A percentile compares a stretch with the other conserved stretches of the same genome.
These are phyloP conservation scores for Malaclemys terrapin DNA, from an alignment of 2,113 vertebrate species.

Conservation along the genomic window DNA sequence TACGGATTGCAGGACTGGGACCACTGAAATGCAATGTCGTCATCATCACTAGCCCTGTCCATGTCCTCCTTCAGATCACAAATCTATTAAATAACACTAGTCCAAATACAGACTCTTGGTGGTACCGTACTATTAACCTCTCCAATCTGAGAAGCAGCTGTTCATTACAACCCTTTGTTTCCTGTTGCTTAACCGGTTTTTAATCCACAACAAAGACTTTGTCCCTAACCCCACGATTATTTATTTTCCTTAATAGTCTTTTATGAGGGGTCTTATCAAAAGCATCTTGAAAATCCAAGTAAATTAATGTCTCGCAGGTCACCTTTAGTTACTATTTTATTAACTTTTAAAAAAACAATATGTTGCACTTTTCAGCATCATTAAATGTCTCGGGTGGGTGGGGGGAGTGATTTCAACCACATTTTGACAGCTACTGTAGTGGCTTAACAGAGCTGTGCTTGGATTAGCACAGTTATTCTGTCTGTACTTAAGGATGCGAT, in stretches of 20 bases:
- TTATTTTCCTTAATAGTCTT: slow-evolving; percentile 69
- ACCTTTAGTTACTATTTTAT: slow-evolving; percentile 68
- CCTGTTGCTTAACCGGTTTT: slow-evolving; percentile 61
- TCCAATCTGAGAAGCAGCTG: slow-evolving; percentile 33
- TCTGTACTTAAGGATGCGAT: slow-evolving; percentile 61
- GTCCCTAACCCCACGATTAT: slow-evolving; percentile 44
- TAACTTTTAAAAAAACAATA: slow-evolving; percentile 70
- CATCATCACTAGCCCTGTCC: background rate
- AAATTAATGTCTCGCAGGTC: slow-evolving; percentile 57
- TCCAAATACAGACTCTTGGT: background rate
- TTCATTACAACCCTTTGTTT: slow-evolving; percentile 45
- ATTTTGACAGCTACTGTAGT: slow-evolving; percentile 53
- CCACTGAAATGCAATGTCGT: background rate
- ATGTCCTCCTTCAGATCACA: slow-evolving; percentile 9
- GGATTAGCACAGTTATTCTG: slow-evolving; percentile 59
- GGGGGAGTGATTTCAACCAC: background rate
- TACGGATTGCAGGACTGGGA: background rate
- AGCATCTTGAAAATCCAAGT: slow-evolving; percentile 66
- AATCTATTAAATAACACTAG: background rate
- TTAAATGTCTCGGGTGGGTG: slow-evolving; percentile 38
- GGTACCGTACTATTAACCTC: slow-evolving; percentile 47
- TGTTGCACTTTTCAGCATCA: slow-evolving; percentile 55
- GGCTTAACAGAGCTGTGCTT: slow-evolving; percentile 42
- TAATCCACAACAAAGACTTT: slow-evolving; percentile 63
- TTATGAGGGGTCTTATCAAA: slow-evolving; percentile 66